These are phyloP conservation scores for Delphinapterus leucas DNA, from an alignment of 2,113 vertebrate genomes.

Conservation along the genomic window DNA sequence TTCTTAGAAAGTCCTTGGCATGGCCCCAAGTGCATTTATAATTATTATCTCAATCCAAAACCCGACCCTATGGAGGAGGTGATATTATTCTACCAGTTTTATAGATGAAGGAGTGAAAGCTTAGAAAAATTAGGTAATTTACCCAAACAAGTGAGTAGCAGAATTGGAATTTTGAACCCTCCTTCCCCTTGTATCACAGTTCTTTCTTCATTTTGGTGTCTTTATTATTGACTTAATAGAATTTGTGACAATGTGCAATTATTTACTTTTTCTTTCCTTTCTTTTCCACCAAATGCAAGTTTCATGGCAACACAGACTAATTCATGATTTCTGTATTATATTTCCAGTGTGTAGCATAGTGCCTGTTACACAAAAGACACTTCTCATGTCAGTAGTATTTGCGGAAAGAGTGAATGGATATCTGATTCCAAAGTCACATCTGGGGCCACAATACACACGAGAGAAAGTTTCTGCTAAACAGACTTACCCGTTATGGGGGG, in stretches of 20 bases:
- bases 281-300: background rate
- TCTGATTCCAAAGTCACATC: slow-evolving; percentile 49
- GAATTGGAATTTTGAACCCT: background rate
- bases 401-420: background rate
- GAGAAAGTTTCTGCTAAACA: background rate
- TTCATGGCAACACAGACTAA: background rate
- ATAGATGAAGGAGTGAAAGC: background rate
- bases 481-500: background rate
- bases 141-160: background rate
- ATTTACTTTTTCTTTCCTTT: slow-evolving; percentile 14
- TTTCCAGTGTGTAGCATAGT: background rate
- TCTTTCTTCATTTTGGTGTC: background rate
- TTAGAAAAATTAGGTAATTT: background rate
- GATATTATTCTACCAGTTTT: background rate
- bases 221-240: background rate
- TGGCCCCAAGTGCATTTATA: background rate
- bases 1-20: background rate
- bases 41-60: slow-evolving; percentile 19
- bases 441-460: background rate
- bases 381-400: background rate
- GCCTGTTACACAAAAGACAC: background rate
- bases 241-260: background rate
- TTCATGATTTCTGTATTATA: background rate
- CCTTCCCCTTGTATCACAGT: background rate
- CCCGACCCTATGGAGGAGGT: background rate